These are phyloP conservation scores for Tipula unca DNA, from an alignment of 2,888 invertebrate species.

Conservation along the genomic window DNA sequence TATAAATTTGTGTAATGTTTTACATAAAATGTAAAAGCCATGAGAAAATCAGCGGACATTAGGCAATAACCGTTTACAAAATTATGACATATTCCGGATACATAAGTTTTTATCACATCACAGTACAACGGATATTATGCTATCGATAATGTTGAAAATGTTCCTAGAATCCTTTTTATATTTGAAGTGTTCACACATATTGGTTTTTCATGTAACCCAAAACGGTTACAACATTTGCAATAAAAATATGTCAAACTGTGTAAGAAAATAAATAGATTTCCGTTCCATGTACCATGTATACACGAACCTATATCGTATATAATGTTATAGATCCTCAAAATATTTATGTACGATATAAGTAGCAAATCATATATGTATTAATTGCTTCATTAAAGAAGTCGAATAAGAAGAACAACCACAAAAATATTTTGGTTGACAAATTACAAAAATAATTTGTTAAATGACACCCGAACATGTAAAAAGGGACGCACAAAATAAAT, in stretches of 20 bases:
- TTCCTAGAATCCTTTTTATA: not conserved
- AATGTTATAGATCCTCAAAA: not conserved
- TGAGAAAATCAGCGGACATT: not conserved
- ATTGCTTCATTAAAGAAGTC: not conserved
- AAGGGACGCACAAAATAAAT: not conserved
- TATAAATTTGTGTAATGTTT: too few relatives aligned
- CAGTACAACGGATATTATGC: not conserved
- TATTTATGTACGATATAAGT: not conserved
- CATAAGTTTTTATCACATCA: not conserved
- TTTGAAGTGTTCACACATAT: not conserved
- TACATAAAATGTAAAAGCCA: too few relatives aligned
- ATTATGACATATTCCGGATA: not conserved
- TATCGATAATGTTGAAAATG: not conserved
- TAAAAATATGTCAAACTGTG: not conserved
- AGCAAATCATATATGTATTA: not conserved
- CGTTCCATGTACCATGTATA: not conserved
- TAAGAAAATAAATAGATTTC: not conserved
- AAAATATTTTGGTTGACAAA: not conserved
- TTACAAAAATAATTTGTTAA: slow-evolving; percentile 8
- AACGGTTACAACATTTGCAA: not conserved
- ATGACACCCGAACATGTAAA: not conserved
- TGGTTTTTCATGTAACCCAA: not conserved
- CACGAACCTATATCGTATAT: not conserved
- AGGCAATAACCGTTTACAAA: not conserved
- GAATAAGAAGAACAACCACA: slow-evolving; percentile 1